Evolutionary conservation across 2,888 invertebrate genomes (phyloP), one percentile per base, ranked within the genome.

Genomic region (Tenodera sinensis): DNA sequence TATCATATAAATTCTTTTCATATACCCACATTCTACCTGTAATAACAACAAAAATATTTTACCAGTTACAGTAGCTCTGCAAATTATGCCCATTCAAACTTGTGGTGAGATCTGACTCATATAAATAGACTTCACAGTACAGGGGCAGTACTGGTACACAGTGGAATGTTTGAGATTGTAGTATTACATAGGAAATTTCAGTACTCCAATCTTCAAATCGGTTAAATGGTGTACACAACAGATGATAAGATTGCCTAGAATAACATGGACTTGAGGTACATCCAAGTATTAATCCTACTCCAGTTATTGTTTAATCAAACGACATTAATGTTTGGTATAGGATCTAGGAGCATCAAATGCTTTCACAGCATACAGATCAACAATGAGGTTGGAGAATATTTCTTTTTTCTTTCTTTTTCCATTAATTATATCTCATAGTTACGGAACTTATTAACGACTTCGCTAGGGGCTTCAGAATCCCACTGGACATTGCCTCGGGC

Each of bases 341-440:
- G 20, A 71, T 71, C 54, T 20, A 71, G 54, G 54, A 71, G 54
- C 54, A 71, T 71, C 54, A 71, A 20, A 20, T 71, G 54, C 54
- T 71, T 71, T 71, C 54, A 71, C 54, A 71, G 54, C 54, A 71
- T 71, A 71, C 54, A 71, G 8, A 20, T 71, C 54, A 71, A 71
- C 54, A 71, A 20, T 71, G 54, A 71, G 54, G 54, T 71, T 20
- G 4, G 6, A 25, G 2, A 25, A 71, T 71, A 71, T 8, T 42
- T 42, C 1, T 42, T 42, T 34, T 7, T 34, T 8, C 34, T 34
- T 34, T 7, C 34, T 15, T 54, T 71, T 71, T 15, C 54, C 83
- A 27, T 25, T n/a, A 34, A 82, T 97, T 97, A 98, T 93, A 98
- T 98, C 94, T 98, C 98, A 94, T 98, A 98, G 94, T 98, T 98